Percentiles rank a stretch among this genome's conserved stretches.
Conservation (phyloP, 2,888 invertebrate species). For the Galerucella calmariensis region DNA sequence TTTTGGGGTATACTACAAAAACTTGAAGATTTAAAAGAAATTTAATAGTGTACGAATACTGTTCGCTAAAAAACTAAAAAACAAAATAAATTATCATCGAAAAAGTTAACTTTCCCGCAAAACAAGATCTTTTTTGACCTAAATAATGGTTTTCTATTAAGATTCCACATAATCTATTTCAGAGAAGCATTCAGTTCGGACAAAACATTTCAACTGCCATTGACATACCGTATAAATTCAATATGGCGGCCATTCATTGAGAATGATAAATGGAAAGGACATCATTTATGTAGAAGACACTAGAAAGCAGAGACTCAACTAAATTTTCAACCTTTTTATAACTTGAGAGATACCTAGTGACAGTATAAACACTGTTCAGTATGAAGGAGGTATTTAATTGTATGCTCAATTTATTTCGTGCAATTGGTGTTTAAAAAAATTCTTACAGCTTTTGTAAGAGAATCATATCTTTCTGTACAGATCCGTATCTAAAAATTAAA, state of each 20-base stretch:
- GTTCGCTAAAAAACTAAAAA: neutral
- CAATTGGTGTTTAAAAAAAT: neutral
- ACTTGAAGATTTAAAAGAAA: too few species aligned
- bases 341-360: conserved; percentile 20
- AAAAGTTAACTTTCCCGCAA: conserved; percentile 31
- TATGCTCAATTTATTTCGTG: conserved; percentile 34
- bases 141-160: conserved; percentile 49
- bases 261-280: conserved; percentile 57
- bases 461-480: too few species aligned
- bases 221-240: conserved; percentile 55
- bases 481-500: too few species aligned
- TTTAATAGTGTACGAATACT: neutral
- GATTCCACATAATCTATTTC: conserved; percentile 51
- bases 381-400: conserved; percentile 32
- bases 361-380: conserved; percentile 1
- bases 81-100: conserved; percentile 23
- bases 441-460: neutral
- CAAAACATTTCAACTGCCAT: conserved; percentile 55
- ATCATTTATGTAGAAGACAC: conserved; percentile 52
- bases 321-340: conserved; percentile 37
- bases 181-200: conserved; percentile 51
- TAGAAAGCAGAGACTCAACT: conserved; percentile 34
- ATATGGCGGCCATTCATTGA: conserved; percentile 54
- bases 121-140: conserved; percentile 37
- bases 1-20: too few species aligned